These are phyloP conservation scores for Ferdinandea cuprea DNA, from an alignment of 2,888 invertebrate species.

Conservation along the genomic window DNA sequence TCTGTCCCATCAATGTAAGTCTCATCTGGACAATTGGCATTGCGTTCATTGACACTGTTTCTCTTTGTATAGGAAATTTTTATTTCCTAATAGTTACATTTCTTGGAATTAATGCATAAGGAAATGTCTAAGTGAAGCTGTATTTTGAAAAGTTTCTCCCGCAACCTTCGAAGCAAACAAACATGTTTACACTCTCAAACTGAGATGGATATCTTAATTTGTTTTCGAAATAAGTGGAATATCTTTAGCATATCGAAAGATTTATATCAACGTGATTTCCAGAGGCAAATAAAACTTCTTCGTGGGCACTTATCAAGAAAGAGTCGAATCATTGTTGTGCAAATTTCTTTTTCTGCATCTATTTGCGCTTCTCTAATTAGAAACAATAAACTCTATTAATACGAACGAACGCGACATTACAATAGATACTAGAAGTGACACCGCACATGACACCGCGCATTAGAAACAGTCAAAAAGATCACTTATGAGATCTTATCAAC, in stretches of 20 bases:
- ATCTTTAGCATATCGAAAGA: not conserved
- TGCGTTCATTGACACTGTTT: not conserved
- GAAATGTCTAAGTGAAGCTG: too few relatives aligned
- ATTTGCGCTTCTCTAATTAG: not conserved
- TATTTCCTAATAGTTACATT: too few relatives aligned
- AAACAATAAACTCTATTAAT: too few relatives aligned
- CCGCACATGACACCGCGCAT: too few relatives aligned
- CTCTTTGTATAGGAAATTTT: not conserved
- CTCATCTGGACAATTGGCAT: not conserved
- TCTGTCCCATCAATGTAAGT: not conserved
- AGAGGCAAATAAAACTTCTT: not conserved
- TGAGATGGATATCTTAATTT: not conserved
- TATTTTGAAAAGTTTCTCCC: not conserved
- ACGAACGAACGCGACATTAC: too few relatives aligned
- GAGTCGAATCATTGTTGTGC: not conserved
- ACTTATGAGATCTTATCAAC: too few relatives aligned
- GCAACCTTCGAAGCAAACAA: not conserved
- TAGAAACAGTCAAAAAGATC: too few relatives aligned
- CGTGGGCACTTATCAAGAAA: not conserved
- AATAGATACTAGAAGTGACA: too few relatives aligned
- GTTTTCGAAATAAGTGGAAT: not conserved
- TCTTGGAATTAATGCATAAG: not conserved
- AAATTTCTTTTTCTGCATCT: not conserved
- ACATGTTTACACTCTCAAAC: not conserved
- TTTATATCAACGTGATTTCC: not conserved